phyloP scores from a whole-genome alignment of 1,140 invertebrate species.

The Pollicipes pollicipes region DNA sequence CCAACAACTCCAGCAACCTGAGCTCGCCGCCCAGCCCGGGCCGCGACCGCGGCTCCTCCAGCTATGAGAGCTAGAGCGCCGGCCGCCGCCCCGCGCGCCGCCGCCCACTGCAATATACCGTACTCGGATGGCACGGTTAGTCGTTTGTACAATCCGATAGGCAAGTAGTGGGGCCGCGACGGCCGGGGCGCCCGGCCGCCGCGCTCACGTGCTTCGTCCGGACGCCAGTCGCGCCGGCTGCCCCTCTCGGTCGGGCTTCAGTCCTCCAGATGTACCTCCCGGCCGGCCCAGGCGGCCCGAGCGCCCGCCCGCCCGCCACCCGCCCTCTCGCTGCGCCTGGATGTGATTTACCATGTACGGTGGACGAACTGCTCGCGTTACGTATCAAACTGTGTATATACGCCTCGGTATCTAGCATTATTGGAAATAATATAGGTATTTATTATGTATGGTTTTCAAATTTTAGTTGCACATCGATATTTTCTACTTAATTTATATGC shows the following conservation, averaged over 20 bases:
- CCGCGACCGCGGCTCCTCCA: conserved; percentile 48
- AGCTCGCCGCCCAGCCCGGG: conserved; percentile 55
- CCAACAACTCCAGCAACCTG: conserved; percentile 59
- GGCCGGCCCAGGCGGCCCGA: too few species aligned
- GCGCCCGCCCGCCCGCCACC: too few species aligned
- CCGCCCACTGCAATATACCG: not conserved
- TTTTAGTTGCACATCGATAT: not conserved
- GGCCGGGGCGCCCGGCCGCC: too few species aligned
- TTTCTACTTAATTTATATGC: too few species aligned
- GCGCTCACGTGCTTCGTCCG: too few species aligned
- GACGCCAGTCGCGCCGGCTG: too few species aligned
- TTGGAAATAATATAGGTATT: not conserved
- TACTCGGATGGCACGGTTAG: not conserved
- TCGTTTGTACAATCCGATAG: conserved; percentile 6
- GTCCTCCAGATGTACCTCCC: too few species aligned
- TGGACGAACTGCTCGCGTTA: not conserved
- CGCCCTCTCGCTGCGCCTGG: too few species aligned
- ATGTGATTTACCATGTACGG: not conserved
- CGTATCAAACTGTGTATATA: not conserved
- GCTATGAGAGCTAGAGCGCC: conserved; percentile 21
- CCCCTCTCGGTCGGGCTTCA: too few species aligned
- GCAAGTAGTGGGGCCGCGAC: not conserved
- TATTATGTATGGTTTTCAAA: not conserved
- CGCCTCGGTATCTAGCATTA: not conserved
- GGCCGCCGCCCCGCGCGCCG: not conserved